These are phyloP conservation scores for Piscicola geometra DNA, from an alignment of 2,888 invertebrate genomes.

Conservation along the genomic window DNA sequence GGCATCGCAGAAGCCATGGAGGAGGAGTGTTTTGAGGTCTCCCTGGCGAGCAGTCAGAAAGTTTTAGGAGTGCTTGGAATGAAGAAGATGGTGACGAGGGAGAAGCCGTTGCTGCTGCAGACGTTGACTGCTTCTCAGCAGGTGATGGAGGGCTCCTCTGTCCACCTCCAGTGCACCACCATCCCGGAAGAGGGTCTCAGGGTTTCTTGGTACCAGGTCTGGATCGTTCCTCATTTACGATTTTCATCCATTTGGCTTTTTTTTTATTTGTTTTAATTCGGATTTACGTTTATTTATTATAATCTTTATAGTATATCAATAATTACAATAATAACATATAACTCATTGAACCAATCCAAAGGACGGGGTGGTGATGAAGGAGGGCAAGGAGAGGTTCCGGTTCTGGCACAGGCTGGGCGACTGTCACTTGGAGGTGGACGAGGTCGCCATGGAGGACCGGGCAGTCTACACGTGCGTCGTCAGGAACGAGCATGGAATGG, in stretches of 20 bases:
- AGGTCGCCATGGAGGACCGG: slow-evolving; percentile 81
- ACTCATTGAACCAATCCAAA: not conserved
- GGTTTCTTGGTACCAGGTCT: slow-evolving; percentile 66
- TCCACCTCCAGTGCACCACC: slow-evolving; percentile 73
- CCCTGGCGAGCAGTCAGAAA: too few species aligned
- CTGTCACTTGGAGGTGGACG: slow-evolving; percentile 71
- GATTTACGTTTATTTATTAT: too few species aligned
- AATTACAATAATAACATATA: not conserved
- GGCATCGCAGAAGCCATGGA: too few species aligned
- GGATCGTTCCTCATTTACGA: too few species aligned
- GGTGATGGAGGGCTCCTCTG: slow-evolving; percentile 64
- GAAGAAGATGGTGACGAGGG: slow-evolving; percentile 3
- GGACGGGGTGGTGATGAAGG: slow-evolving; percentile 1
- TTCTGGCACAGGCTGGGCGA: slow-evolving; percentile 47
- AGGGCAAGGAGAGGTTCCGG: slow-evolving; percentile 38
- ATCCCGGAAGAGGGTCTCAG: slow-evolving; percentile 71
- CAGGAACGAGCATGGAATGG: slow-evolving; percentile 75
- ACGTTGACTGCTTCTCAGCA: slow-evolving; percentile 64
- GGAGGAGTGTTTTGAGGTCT: too few species aligned
- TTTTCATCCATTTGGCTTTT: too few species aligned
- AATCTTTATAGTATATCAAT: too few species aligned
- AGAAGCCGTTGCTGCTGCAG: not conserved
- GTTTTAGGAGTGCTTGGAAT: not conserved
- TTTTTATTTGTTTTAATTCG: not conserved
- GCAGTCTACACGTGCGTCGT: slow-evolving; percentile 84